Base-by-base conservation (phyloP, 2,113 vertebrate species). In the Aramus guarauna region DNA sequence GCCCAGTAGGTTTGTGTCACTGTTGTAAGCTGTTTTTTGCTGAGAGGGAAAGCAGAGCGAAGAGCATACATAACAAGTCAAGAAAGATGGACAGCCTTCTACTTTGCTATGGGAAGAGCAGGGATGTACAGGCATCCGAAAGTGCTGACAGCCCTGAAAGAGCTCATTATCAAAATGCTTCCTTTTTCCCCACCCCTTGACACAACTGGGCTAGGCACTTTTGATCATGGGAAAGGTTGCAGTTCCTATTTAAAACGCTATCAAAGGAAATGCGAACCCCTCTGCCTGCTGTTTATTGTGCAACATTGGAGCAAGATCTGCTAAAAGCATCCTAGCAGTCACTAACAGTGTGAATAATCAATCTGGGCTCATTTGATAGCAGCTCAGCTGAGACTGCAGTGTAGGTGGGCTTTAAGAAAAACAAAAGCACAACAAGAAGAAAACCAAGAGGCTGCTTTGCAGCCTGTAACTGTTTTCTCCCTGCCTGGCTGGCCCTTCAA, bases 161-260 rank as follows among this genome's bases (percentile, higher is more conserved):
- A 72, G 37, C 73, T 95, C 84, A 66, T 95, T 90, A 93, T 94
- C 90, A 82, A 94, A 92, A 96, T 14, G 75, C 76, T 94, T 96
- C 95, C 92, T 88, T 94, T 92, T 69, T 30, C 85, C n/a, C 74
- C 86, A 88, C 69, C 82, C 82, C 67, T 80, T 73, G 69, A 94
- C 73, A 92, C 55, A 87, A 84, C 90, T 29, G 24, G 43, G 37
- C 72, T 55, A 80, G 53, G 80, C 71, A 85, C 74, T 90, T 93
- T 63, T 90, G 88, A 89, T 92, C 80, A 85, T 36, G 64, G 69
- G 81, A 92, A 94, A 96, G 92, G 74, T 66, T 91, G 74, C 50
- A 91, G 55, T n/a, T 80, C 78, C 62, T 48, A 79, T 85, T 93
- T 93, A 85, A 90, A 96, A 78, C 34, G 30, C 39, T 86, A 24